Conservation (phyloP, 2,888 invertebrate species). For the Aphrophora alni region DNA sequence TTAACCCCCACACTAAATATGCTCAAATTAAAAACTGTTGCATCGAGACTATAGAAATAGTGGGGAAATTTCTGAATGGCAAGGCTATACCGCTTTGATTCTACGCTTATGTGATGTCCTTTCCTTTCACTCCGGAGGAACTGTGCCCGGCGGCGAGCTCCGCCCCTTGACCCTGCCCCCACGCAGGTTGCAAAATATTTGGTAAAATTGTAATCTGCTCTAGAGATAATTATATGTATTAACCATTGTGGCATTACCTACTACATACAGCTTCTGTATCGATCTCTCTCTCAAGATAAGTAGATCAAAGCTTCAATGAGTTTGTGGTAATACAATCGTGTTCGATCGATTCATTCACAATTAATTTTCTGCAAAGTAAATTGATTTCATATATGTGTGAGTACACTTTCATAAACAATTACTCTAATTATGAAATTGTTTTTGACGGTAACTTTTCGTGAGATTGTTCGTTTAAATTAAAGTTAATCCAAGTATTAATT, state of each 20-base stretch:
- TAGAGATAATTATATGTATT: not conserved
- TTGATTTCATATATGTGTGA: too few relatives aligned
- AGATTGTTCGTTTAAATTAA: too few relatives aligned
- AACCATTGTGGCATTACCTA: not conserved
- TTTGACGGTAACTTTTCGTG: too few relatives aligned
- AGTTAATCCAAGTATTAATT: too few relatives aligned
- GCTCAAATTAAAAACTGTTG: not conserved
- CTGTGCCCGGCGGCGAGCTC: not conserved
- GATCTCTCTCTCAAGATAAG: not conserved
- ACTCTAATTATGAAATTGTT: too few relatives aligned
- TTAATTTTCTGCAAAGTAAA: too few relatives aligned
- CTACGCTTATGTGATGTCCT: slow-evolving; percentile 27
- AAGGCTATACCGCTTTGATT: slow-evolving; percentile 7
- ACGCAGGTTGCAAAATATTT: slow-evolving; percentile 1
- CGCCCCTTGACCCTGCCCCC: slow-evolving; percentile 11
- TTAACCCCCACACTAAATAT: slow-evolving; percentile 9
- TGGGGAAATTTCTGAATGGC: slow-evolving; percentile 37
- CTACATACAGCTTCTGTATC: not conserved
- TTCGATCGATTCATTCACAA: too few relatives aligned
- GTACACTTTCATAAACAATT: too few relatives aligned
- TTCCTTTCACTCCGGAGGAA: slow-evolving; percentile 16
- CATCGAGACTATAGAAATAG: slow-evolving; percentile 22
- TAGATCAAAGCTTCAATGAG: not conserved
- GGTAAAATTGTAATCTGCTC: not conserved
- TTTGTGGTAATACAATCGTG: too few relatives aligned